These are phyloP conservation scores for Pithys albifrons DNA, from an alignment of 2,113 vertebrate genomes.

Conservation along the genomic window DNA sequence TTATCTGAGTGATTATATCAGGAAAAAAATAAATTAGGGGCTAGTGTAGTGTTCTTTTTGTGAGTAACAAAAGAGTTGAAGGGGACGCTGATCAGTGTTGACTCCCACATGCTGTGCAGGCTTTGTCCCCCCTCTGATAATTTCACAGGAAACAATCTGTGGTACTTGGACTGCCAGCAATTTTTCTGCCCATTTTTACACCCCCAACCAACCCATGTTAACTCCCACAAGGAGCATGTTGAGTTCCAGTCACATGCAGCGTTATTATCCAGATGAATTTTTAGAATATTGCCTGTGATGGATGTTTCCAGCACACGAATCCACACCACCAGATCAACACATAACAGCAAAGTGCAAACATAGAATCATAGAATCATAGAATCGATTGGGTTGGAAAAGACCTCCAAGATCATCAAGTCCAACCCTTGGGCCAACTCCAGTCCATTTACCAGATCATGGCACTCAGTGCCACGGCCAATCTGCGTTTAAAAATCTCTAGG, in stretches of 20 bases:
- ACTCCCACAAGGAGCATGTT: not conserved
- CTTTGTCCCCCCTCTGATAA: not conserved
- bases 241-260: not conserved
- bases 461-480: too few relatives aligned
- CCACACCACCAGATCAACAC: not conserved
- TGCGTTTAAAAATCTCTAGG: too few relatives aligned
- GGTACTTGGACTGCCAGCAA: not conserved
- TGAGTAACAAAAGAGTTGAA: not conserved
- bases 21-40: not conserved
- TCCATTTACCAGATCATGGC: too few relatives aligned
- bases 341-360: not conserved
- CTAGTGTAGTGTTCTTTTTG: not conserved
- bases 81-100: too few relatives aligned
- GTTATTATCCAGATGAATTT: not conserved
- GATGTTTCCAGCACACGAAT: not conserved
- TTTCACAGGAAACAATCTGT: not conserved
- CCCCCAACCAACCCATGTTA: fast-evolving
- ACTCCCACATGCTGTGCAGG: not conserved
- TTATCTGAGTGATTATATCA: not conserved
- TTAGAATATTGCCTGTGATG: fast-evolving
- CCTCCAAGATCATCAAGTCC: too few relatives aligned
- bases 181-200: not conserved
- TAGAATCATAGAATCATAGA: too few relatives aligned
- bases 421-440: too few relatives aligned
- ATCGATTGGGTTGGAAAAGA: too few relatives aligned